phyloP scores from a whole-genome alignment of 2,888 invertebrate species.

The Synergus itoensis region DNA sequence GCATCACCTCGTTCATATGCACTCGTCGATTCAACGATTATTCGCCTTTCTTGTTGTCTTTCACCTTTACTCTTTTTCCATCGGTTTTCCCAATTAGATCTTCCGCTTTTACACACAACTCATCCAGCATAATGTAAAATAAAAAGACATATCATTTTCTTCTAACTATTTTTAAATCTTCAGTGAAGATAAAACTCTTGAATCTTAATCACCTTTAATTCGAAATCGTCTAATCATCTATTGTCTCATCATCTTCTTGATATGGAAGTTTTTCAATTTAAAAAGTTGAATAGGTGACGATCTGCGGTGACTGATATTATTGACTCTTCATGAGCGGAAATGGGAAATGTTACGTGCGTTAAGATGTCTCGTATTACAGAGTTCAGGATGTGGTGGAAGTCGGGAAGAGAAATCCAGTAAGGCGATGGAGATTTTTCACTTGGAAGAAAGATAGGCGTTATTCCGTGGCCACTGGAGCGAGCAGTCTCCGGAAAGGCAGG shows the following conservation, averaged over 20 bases:
- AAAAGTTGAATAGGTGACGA: neutral
- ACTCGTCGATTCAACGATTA: slow-evolving; percentile 42
- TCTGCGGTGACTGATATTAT: neutral
- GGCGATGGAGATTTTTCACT: slow-evolving; percentile 60
- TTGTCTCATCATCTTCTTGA: too few species aligned
- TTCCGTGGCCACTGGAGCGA: slow-evolving; percentile 62
- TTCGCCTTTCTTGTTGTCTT: slow-evolving; percentile 9
- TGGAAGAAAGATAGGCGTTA: slow-evolving; percentile 60
- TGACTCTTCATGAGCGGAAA: slow-evolving; percentile 6
- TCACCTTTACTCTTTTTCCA: neutral
- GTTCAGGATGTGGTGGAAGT: slow-evolving; percentile 69
- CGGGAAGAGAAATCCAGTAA: slow-evolving; percentile 66
- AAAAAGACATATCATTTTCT: too few species aligned
- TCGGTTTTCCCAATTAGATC: slow-evolving; percentile 8
- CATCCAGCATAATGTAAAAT: neutral
- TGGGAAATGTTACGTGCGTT: slow-evolving; percentile 15
- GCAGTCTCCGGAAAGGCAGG: slow-evolving; percentile 52
- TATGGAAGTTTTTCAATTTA: neutral
- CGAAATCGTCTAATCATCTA: too few species aligned
- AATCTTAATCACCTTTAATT: too few species aligned
- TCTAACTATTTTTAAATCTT: too few species aligned
- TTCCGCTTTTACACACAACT: neutral
- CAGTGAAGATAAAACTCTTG: too few species aligned
- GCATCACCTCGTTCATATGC: slow-evolving; percentile 59
- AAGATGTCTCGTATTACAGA: slow-evolving; percentile 63